Percentiles rank a stretch among this genome's conserved stretches.
These are phyloP conservation scores for Agrilus cyanescens DNA, from an alignment of 2,888 invertebrate species.

Conservation along the genomic window DNA sequence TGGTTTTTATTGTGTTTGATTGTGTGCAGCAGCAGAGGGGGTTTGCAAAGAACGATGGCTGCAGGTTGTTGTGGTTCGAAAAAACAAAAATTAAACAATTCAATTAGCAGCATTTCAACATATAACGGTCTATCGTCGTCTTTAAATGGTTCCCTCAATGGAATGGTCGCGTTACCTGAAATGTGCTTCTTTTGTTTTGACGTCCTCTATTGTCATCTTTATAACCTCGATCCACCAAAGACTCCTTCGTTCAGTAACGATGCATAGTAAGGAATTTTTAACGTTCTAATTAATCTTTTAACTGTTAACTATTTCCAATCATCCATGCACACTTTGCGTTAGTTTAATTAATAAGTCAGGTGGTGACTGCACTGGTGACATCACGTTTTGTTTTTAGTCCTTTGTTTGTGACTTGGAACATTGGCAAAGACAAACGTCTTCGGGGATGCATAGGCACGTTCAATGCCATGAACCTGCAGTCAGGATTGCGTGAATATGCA, in stretches of 20 bases:
- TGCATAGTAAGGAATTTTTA: constrained; percentile 67
- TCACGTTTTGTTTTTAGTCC: constrained; percentile 53
- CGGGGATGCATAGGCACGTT: constrained; percentile 99
- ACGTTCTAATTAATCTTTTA: constrained; percentile 3
- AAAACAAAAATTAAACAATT: constrained; percentile 79
- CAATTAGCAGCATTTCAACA: constrained; percentile 28
- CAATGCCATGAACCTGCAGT: constrained; percentile 89
- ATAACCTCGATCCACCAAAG: constrained; percentile 85
- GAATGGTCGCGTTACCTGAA: constrained; percentile 71
- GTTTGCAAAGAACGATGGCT: constrained; percentile 49
- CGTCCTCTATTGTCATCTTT: constrained; percentile 88
- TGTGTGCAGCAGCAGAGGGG: too few relatives aligned
- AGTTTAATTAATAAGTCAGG: too few relatives aligned
- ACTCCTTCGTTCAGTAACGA: constrained; percentile 89
- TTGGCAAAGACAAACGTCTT: constrained; percentile 87
- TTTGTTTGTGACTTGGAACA: constrained; percentile 98
- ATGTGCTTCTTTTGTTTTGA: constrained; percentile 99
- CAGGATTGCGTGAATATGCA: constrained; percentile 91
- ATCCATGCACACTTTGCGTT: too few relatives aligned
- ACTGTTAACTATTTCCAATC: too few relatives aligned
- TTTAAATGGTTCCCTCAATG: constrained; percentile 37
- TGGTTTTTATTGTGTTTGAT: too few relatives aligned
- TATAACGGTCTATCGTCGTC: constrained; percentile 27
- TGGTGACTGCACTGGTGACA: constrained; percentile 13
- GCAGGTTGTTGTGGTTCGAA: constrained; percentile 86